Evolutionary conservation across 2,113 vertebrate species (phyloP).

Genomic region (Sprattus sprattus): DNA sequence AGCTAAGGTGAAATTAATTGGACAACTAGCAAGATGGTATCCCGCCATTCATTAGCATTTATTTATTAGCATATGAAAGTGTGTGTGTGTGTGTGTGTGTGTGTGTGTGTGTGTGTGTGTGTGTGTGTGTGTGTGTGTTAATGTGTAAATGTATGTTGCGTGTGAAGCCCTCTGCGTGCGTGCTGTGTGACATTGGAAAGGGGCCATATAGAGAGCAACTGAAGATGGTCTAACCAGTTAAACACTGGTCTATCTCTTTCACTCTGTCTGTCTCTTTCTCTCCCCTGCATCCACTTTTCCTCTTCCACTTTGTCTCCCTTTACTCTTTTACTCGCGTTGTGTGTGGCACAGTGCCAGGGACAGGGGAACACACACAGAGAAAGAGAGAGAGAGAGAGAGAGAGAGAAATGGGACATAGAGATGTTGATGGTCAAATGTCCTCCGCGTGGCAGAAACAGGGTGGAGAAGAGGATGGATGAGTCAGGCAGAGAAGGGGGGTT

Average conservation of each 20-base stretch:
- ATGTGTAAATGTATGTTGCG: not conserved
- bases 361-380: not conserved
- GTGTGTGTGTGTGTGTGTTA: not conserved
- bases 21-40: not conserved
- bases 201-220: not conserved
- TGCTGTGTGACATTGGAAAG: not conserved
- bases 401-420: conserved; percentile 17
- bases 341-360: not conserved
- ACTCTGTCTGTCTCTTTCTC: not conserved
- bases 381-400: conserved; percentile 29
- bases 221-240: not conserved
- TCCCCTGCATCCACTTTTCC: not conserved
- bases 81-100: not conserved
- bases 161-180: not conserved
- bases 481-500: conserved; percentile 39
- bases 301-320: not conserved
- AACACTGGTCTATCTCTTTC: not conserved
- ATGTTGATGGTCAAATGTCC: not conserved
- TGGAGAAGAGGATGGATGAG: conserved; percentile 52
- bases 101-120: not conserved
- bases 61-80: not conserved
- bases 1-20: not conserved
- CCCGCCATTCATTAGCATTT: not conserved
- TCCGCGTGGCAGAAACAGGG: conserved; percentile 27
- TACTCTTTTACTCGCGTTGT: not conserved